Evolutionary conservation across 1,140 invertebrate genomes (phyloP), one percentile per base, ranked within the genome.

Genomic region (Calycopis cecrops): DNA sequence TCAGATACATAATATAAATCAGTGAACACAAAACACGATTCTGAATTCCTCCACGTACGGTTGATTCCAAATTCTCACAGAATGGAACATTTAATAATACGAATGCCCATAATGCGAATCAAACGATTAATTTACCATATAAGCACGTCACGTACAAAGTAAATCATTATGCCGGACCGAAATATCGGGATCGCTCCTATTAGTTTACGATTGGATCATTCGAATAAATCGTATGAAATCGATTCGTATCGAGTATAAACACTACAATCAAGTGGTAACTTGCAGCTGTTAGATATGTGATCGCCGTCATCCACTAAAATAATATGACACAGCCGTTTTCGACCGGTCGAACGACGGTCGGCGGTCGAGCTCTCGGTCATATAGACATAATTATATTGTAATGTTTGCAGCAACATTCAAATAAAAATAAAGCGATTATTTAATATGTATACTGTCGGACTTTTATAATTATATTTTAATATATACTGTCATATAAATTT

Each of bases 311-410:
- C 83, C 80, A 82, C 80, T 84, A 82, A 83, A 83, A 83, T 80
- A 84, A 84, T 86, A 84, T 83, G 83, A 84, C 83, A 84, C 72
- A 84, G 80, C 79, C 80, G 55, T 65, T 86, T 86, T 84, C 67
- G 14, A 14, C 7, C 40, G 14, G 14, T 16, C 40, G 14, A n/a
- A n/a, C n/a, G n/a, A n/a, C n/a, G n/a, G 2, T 14, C 40, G 14
- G 14, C 40, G 70, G 72, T 66, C 70, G 72, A 69, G 59, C 61
- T 55, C 76, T 28, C 76, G 70, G 76, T 66, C 56, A 74, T 72
- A 73, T 73, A 74, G 70, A 68, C 66, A 71, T 76, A 76, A 79
- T 79, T 83, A 76, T 60, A 53, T 35, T 42, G 65, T 72, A 72
- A 11, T 35, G 68, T 56, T 37, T 35, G 62, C 69, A 74, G 11